Evolutionary conservation across 2,113 vertebrate species (phyloP), one percentile per base, ranked within the genome.

Genomic region (Sapayoa aenigma): DNA sequence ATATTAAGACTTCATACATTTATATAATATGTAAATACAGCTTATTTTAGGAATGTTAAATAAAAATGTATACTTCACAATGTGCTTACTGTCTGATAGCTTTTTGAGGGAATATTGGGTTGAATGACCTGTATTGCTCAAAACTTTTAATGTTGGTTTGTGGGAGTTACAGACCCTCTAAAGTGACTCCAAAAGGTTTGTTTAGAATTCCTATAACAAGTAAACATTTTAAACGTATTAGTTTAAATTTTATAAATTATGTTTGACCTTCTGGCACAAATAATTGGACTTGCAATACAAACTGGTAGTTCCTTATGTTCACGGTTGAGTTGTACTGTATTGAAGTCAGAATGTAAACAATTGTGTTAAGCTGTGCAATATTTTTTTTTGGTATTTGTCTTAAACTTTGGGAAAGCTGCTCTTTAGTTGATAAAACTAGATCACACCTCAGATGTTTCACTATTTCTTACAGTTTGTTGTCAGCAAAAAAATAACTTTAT

Each of bases 41-140:
- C 98, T 98, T 98, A 96, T 98, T 99, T 99, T 98, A 98, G 98
- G 95, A 98, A 98, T 98, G 98, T 98, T 98, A 98, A 98, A 99
- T 99, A 99, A 99, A 99, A 98, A 98, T 97, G 95, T 98, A 98
- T 98, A 98, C 97, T 98, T 98, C 93, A 93, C 94, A 94, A 82
- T 96, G 94, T 95, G 87, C 93, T 97, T 97, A 96, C 92, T 97
- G 97, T 98, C 97, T 98, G 86, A 96, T 90, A 98, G 96, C 96
- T 98, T 98, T 98, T 97, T 97, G 92, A 97, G 94, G 93, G 90
- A 81, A 60, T 94, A 87, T n/a, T 75, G 90, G 82, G 62, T 93
- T 96, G 68, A 89, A 66, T 63, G 79, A 65, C 63, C 69, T 80
- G 35, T 93, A 68, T 78, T 4, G 16, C 73, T 92, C 67, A 74